A percentile compares a stretch with the other conserved stretches of the same genome.
Conservation (phyloP, 1,140 invertebrate genomes). For the Lepidurus arcticus region DNA sequence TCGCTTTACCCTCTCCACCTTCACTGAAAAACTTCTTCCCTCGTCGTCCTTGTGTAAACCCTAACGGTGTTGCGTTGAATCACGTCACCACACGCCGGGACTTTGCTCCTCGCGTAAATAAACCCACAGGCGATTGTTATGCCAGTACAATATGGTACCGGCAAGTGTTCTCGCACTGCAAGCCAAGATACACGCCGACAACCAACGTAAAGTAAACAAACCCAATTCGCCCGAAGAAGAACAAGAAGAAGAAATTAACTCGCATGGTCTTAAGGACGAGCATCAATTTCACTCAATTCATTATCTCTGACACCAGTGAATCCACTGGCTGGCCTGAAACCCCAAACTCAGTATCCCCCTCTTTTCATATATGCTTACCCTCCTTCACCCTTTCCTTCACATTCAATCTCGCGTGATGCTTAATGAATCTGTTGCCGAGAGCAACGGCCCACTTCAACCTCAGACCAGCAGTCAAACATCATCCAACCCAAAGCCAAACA, state of each 20-base stretch:
- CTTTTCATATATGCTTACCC: neutral
- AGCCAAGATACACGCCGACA: too few species aligned
- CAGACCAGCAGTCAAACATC: neutral
- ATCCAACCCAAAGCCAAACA: neutral
- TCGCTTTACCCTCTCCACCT: too few species aligned
- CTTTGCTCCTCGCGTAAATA: too few species aligned
- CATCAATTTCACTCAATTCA: slow-evolving; percentile 12
- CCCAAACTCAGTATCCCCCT: neutral
- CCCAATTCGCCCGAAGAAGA: too few species aligned
- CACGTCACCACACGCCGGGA: too few species aligned
- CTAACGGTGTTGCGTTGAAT: too few species aligned
- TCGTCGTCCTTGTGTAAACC: too few species aligned
- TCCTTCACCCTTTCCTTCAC: neutral
- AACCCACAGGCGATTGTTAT: too few species aligned
- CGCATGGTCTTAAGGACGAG: neutral
- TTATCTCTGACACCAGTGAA: slow-evolving; percentile 1
- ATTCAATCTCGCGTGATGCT: neutral
- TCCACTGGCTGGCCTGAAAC: neutral
- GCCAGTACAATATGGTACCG: too few species aligned
- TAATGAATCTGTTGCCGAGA: neutral
- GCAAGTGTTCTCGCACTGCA: too few species aligned
- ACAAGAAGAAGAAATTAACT: neutral
- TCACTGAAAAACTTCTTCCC: too few species aligned
- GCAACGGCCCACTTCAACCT: neutral
- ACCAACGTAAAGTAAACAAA: too few species aligned